These are phyloP conservation scores for Drosophila athabasca DNA, from an alignment of 1,140 invertebrate species.

Conservation along the genomic window DNA sequence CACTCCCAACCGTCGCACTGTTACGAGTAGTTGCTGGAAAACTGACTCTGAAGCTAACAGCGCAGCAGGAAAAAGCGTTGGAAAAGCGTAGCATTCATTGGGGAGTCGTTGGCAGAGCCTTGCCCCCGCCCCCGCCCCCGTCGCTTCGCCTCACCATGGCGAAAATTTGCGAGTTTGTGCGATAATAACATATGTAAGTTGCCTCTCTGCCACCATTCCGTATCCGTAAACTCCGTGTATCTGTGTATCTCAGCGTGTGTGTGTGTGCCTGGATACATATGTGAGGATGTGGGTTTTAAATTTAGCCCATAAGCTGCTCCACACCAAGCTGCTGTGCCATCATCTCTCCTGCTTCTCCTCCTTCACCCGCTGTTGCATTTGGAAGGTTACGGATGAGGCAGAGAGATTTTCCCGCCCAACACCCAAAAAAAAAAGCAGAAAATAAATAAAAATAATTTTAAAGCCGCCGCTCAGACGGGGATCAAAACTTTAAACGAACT, in stretches of 20 bases:
- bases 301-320: constrained; percentile 68
- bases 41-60: constrained; percentile 24
- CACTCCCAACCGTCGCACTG: constrained; percentile 24
- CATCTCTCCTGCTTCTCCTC: too few species aligned
- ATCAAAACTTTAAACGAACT: constrained; percentile 76
- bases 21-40: too few species aligned
- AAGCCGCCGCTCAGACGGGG: constrained; percentile 57
- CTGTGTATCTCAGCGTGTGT: constrained; percentile 5
- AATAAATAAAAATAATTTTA: constrained; percentile 42
- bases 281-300: constrained; percentile 64
- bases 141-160: constrained; percentile 25
- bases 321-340: neutral
- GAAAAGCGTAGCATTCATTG: constrained; percentile 78
- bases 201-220: constrained; percentile 38
- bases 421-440: neutral
- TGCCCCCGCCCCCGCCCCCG: neutral
- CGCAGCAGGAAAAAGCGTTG: constrained; percentile 53
- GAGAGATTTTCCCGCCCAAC: constrained; percentile 17
- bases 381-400: neutral
- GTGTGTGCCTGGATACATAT: constrained; percentile 19
- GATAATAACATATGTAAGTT: constrained; percentile 81
- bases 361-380: constrained; percentile 2
- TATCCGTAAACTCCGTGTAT: constrained; percentile 9
- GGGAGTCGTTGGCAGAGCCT: constrained; percentile 61
- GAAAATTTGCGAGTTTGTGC: constrained; percentile 80